A percentile compares a stretch with the other conserved stretches of the same genome.
Conservation (phyloP, 2,113 vertebrate genomes). For the Orcinus orca region DNA sequence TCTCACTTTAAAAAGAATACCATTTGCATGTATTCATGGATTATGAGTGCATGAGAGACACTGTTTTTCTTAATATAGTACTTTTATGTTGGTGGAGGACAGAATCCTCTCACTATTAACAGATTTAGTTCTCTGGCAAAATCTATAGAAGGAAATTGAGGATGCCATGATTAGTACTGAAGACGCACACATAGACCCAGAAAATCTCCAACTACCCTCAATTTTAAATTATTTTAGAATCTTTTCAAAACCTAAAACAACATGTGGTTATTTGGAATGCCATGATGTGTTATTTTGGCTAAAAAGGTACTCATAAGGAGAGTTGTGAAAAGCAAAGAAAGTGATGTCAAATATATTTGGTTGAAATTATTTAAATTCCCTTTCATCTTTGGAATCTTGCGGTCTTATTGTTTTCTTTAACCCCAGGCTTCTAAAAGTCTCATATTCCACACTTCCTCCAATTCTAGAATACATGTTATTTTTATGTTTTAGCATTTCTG, state of each 20-base stretch:
- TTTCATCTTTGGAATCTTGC: neutral
- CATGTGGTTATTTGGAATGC: constrained; percentile 5
- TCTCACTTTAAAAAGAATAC: constrained; percentile 27
- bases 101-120: constrained; percentile 1
- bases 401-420: neutral
- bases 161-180: neutral
- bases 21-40: neutral
- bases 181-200: neutral
- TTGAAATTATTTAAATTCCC: neutral
- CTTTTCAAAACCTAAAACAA: constrained; percentile 25
- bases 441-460: neutral
- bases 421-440: neutral
- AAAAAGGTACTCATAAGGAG: neutral
- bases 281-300: constrained; percentile 19
- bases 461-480: neutral
- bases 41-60: neutral
- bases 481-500: neutral
- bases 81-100: neutral
- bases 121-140: constrained; percentile 34
- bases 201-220: neutral
- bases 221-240: constrained; percentile 33
- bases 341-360: neutral
- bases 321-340: constrained; percentile 15
- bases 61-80: neutral
- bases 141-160: neutral